Base-by-base conservation (phyloP, 2,797 vertebrate genomes). In the Neosilurus mollespiculum region DNA sequence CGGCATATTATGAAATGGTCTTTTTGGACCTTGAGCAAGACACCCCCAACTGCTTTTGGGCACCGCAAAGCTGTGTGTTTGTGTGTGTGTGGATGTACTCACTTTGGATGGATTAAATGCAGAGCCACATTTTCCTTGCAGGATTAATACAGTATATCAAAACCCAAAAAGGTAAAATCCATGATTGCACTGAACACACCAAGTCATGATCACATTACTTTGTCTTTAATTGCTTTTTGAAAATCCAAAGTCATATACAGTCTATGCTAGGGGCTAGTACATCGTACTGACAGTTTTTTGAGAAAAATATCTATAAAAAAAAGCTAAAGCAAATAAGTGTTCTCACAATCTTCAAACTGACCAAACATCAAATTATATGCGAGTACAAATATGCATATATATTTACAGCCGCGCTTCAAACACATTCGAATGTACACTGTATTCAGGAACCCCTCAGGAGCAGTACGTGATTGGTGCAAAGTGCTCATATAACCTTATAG, bases 181-280 rank as follows among this genome's bases (percentile, higher is more conserved):
- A 72, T 37, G n/a, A n/a, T 83, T 75, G 18, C 66, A 80, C 76
- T 64, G 24, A 65, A 80, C 72, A 85, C 66, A 69, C 51, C 65
- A 43, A 43, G 56, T 75, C 71, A 62, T 80, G 1, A 64, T 58
- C 1, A 78, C 71, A 81, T 85, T 78, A 84, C 34, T 77, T 76
- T 62, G n/a, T 80, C 51, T 22, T 85, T 88, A 81, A 81, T 88
- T 87, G 72, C 72, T 81, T 76, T 18, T 20, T 53, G 62, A 85
- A 83, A 70, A 73, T 3, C 62, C 69, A 67, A 34, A 58, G 80
- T 70, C 54, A 78, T 85, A 73, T 83, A 88, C 84, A 84, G 49
- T 67, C 59, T 72, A 71, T 64, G 37, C 75, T 81, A 64, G 51
- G 70, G 53, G 43, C 69, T 65, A 86, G 58, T 75, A 82, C 56